Percentiles rank a stretch among this genome's conserved stretches.
These are phyloP conservation scores for Heteromormyrus szaboi DNA, from an alignment of 2,797 vertebrate species.

Conservation along the genomic window DNA sequence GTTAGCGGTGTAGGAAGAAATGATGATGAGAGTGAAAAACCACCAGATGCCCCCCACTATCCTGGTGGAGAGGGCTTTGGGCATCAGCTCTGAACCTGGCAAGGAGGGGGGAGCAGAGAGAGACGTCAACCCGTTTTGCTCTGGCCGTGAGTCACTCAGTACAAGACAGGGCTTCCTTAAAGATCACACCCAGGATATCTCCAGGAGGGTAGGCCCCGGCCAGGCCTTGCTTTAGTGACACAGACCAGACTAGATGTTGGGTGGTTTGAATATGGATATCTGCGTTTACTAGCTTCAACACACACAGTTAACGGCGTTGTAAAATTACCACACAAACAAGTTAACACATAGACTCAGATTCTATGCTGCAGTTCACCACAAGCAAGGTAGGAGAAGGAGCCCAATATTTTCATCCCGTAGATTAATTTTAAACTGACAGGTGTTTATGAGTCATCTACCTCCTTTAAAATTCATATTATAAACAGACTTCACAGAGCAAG, in stretches of 20 bases:
- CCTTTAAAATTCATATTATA: neutral
- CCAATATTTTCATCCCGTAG: neutral
- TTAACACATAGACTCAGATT: neutral
- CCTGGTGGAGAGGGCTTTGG: constrained; percentile 98
- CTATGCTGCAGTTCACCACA: neutral
- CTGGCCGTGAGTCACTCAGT: constrained; percentile 33
- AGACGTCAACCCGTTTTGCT: constrained; percentile 14
- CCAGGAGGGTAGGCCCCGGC: constrained; percentile 29
- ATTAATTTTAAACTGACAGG: neutral
- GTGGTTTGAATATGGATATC: constrained; percentile 22
- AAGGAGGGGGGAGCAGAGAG: constrained; percentile 47
- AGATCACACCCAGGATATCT: constrained; percentile 10
- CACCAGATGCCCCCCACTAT: constrained; percentile 99
- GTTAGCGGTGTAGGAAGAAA: constrained; percentile 99
- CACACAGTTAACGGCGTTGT: neutral
- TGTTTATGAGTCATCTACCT: neutral
- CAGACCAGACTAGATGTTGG: constrained; percentile 15
- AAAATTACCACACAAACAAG: neutral
- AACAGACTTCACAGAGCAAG: neutral
- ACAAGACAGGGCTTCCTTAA: constrained; percentile 27
- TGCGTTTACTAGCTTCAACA: constrained; percentile 21
- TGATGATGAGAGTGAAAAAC: constrained; percentile 99
- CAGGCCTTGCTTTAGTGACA: constrained; percentile 18
- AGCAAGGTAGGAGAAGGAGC: neutral
- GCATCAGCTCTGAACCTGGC: constrained; percentile 99